Evolutionary conservation across 2,797 vertebrate genomes (phyloP).

Genomic region (Jordanella pulchra): DNA sequence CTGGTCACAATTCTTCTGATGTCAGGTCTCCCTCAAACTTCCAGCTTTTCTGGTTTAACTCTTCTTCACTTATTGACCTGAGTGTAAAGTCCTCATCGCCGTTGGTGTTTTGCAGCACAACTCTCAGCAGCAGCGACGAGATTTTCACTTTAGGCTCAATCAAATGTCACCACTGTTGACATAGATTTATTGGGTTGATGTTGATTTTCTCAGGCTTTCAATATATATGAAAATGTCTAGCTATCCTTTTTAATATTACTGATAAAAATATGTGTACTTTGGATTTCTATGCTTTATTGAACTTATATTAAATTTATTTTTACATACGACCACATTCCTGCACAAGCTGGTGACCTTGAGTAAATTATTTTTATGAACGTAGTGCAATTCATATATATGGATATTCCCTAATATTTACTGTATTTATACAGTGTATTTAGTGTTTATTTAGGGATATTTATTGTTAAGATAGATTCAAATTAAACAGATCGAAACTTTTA

Average conservation of each 20-base stretch:
- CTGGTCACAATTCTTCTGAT: constrained; percentile 2
- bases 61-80: constrained; percentile 10
- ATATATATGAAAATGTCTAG: constrained; percentile 70
- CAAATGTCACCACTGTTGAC: constrained; percentile 82
- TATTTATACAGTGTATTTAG: background rate
- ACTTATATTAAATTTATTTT: constrained; percentile 72
- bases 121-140: constrained; percentile 62
- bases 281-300: constrained; percentile 68
- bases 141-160: constrained; percentile 76
- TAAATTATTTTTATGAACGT: constrained; percentile 4
- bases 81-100: constrained; percentile 25
- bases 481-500: too few species aligned
- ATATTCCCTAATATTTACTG: background rate
- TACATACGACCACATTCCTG: constrained; percentile 19
- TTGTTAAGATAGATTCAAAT: background rate
- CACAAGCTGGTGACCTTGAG: constrained; percentile 1
- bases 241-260: constrained; percentile 74
- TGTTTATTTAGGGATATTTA: background rate
- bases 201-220: constrained; percentile 73
- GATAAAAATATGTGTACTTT: constrained; percentile 57
- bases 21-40: constrained; percentile 13
- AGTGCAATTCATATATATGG: constrained; percentile 4
- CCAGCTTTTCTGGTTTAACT: constrained; percentile 17
- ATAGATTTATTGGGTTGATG: constrained; percentile 77
- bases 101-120: constrained; percentile 38